Base-by-base conservation (phyloP, 1,140 invertebrate species). In the Archivesica marissinica region DNA sequence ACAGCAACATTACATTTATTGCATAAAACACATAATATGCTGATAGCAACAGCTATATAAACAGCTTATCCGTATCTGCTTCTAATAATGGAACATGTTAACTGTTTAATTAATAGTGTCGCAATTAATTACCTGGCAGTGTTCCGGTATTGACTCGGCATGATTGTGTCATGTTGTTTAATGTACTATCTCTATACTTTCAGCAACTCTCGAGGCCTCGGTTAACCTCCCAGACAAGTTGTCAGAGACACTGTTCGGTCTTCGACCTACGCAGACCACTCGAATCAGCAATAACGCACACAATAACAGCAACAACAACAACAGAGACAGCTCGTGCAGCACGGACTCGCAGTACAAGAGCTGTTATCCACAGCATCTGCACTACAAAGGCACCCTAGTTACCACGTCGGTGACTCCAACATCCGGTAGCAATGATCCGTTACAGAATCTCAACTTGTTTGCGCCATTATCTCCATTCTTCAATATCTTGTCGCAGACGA, bases 331-430 rank as follows among this genome's bases (percentile, higher is more conserved):
- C 41, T 35, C 41, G 4, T 75, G 72, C 70, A 33, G 70, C 47
- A 6, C 76, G 52, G 52, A 56, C 3, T 28, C 61, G 52, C 33
- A 78, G 70, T 70, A 86, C 52, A 72, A 78, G 41, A 80, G 83
- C n/a, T 59, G 50, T 38, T 88, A 88, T 28, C 93, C 90, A 9
- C 91, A 92, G 76, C 91, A 91, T 41, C 92, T 94, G 54, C 93
- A 91, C 41, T 94, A 94, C 90, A 91, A 92, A 74, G 94, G 94
- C 15, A 93, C 93, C 1, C 90, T 94, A 54, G 92, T 93, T 17
- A 93, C 93, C 11, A 87, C 90, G 25, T 86, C 92, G 23, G 88
- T 91, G 44, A 85, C 91, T 0, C 88, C 89, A 17, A 87, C 91
- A 50, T 85, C 90, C 4, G 86, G 85, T 33, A 89, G 88, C 25